Percentiles rank a stretch among this genome's conserved stretches.
Conservation (phyloP, 2,797 vertebrate genomes). For the Craterocephalus amniculus region DNA sequence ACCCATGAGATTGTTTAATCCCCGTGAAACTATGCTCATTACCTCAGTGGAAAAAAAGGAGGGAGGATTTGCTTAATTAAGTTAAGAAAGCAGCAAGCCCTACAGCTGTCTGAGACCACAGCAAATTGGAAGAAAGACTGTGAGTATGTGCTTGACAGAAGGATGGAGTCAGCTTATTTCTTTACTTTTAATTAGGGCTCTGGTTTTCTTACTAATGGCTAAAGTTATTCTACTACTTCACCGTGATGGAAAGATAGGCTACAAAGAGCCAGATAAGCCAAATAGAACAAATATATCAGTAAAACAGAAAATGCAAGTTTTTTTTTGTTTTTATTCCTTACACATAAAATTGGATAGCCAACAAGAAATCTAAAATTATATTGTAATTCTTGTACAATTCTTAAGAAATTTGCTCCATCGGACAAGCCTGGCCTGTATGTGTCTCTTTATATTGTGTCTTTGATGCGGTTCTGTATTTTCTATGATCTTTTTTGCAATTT, state of each 20-base stretch:
- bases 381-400: no score
- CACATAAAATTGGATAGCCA: no score
- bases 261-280: no score
- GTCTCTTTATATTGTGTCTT: no score
- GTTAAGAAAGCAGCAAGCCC: conserved; percentile 71
- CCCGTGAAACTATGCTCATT: conserved; percentile 75
- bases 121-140: conserved; percentile 40
- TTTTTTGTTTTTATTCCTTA: background rate
- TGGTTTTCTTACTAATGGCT: conserved; percentile 18
- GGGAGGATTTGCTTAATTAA: conserved; percentile 79
- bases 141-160: conserved; percentile 12
- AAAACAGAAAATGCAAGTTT: background rate
- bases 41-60: conserved; percentile 57
- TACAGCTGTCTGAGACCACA: conserved; percentile 70
- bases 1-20: conserved; percentile 69
- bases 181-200: conserved; percentile 29
- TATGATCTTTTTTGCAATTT: no score
- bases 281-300: background rate
- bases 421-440: no score
- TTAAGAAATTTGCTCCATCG: no score
- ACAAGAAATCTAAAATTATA: no score
- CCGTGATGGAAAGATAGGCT: conserved; percentile 2
- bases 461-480: no score
- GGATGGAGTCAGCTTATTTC: conserved; percentile 17
- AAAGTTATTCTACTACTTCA: conserved; percentile 14